Percentiles rank a stretch among this genome's conserved stretches.
Conservation (phyloP, 2,888 invertebrate genomes). For the Drosophila siamana region DNA sequence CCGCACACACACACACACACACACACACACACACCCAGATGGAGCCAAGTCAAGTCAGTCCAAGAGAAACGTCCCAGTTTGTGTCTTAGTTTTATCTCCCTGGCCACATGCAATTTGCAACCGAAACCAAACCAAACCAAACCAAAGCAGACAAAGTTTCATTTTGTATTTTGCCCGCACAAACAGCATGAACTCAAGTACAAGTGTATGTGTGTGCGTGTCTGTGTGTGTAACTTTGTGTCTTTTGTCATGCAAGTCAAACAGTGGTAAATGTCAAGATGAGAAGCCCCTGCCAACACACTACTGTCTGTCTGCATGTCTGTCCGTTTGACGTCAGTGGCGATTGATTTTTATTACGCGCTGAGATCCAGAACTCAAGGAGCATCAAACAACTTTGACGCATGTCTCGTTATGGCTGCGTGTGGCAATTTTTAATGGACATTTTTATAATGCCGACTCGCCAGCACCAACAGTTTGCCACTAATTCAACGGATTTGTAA, state of each 20-base stretch:
- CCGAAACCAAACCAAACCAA: conserved; percentile 40
- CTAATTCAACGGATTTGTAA: conserved; percentile 57
- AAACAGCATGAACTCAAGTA: conserved; percentile 16
- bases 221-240: neutral
- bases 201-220: neutral
- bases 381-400: conserved; percentile 48
- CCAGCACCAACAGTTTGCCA: neutral
- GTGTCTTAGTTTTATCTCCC: conserved; percentile 22
- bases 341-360: conserved; percentile 65
- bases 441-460: conserved; percentile 24
- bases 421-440: conserved; percentile 53
- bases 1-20: conserved; percentile 31
- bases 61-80: conserved; percentile 13
- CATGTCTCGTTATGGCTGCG: conserved; percentile 53
- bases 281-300: conserved; percentile 20
- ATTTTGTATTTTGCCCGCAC: conserved; percentile 23
- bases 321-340: conserved; percentile 64
- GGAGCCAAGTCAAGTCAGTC: no score
- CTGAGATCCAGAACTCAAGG: conserved; percentile 10
- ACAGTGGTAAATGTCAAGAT: conserved; percentile 46
- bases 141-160: conserved; percentile 49
- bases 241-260: conserved; percentile 37
- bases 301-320: neutral
- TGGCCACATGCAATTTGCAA: conserved; percentile 61
- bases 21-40: neutral